Evolutionary conservation across 1,140 invertebrate species (phyloP).

Genomic region (Bombus pascuorum): DNA sequence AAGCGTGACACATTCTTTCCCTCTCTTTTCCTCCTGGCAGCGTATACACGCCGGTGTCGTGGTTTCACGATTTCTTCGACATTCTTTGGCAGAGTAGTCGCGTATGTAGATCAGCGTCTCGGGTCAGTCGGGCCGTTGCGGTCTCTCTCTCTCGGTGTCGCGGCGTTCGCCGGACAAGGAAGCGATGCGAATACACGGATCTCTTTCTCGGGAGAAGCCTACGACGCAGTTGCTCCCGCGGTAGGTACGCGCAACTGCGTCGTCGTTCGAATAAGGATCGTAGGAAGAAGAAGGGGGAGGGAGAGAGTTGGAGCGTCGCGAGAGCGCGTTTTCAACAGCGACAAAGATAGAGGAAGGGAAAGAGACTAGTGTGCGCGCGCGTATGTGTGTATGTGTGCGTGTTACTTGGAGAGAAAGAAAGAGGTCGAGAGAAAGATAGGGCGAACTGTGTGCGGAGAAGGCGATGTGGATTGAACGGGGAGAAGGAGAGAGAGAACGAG

Average conservation of each 20-base stretch:
- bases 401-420: slow-evolving; percentile 5
- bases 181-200: slow-evolving; percentile 50
- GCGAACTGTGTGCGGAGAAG: neutral
- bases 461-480: slow-evolving; percentile 9
- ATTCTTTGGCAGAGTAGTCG: slow-evolving; percentile 30
- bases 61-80: slow-evolving; percentile 35
- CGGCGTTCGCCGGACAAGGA: slow-evolving; percentile 58
- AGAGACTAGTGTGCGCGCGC: neutral
- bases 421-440: slow-evolving; percentile 14
- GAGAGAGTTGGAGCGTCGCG: slow-evolving; percentile 3
- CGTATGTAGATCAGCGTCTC: slow-evolving; percentile 33
- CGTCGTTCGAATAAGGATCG: slow-evolving; percentile 71
- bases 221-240: slow-evolving; percentile 69
- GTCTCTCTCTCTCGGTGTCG: neutral
- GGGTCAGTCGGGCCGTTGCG: slow-evolving; percentile 1
- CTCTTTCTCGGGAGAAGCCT: slow-evolving; percentile 53
- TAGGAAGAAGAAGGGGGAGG: slow-evolving; percentile 11
- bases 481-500: slow-evolving; percentile 1
- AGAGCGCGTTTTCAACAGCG: neutral
- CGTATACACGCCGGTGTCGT: neutral
- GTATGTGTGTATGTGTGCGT: neutral
- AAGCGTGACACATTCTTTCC: slow-evolving; percentile 34
- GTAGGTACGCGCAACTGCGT: slow-evolving; percentile 71
- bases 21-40: neutral
- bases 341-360: neutral